Evolutionary conservation across 2,113 vertebrate species (phyloP).

Genomic region (Entelurus aequoreus): DNA sequence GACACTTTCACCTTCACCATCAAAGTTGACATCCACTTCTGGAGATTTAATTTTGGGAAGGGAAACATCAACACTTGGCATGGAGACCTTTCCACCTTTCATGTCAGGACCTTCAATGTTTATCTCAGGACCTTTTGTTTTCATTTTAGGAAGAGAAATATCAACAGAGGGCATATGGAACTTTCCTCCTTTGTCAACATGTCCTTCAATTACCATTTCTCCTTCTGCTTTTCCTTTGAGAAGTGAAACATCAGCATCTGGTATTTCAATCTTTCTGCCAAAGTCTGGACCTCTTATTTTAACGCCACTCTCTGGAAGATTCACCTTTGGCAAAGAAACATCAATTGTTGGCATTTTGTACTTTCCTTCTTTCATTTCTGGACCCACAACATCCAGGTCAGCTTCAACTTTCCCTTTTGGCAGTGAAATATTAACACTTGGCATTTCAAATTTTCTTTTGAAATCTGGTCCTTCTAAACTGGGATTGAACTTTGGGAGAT

Average conservation of each 20-base stretch:
- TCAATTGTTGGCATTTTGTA: slow-evolving; percentile 39
- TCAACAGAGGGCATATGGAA: slow-evolving; percentile 38
- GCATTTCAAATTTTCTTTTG: neutral
- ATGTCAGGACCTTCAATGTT: slow-evolving; percentile 14
- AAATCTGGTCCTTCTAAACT: neutral
- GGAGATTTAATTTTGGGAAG: slow-evolving; percentile 26
- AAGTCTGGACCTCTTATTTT: slow-evolving; percentile 15
- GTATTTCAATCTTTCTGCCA: slow-evolving; percentile 37
- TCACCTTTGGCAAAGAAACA: slow-evolving; percentile 39
- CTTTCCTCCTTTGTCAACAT: slow-evolving; percentile 41
- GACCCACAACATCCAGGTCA: slow-evolving; percentile 22
- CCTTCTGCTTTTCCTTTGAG: slow-evolving; percentile 42
- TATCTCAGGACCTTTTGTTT: slow-evolving; percentile 26
- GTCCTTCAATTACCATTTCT: slow-evolving; percentile 12
- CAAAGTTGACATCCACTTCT: slow-evolving; percentile 17
- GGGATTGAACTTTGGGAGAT: neutral
- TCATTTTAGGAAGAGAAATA: slow-evolving; percentile 46
- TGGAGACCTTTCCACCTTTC: slow-evolving; percentile 7
- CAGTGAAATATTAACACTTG: too few relatives aligned
- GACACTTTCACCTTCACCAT: slow-evolving; percentile 13
- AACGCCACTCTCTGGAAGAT: slow-evolving; percentile 16
- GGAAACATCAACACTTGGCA: slow-evolving; percentile 24
- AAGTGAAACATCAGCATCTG: slow-evolving; percentile 35
- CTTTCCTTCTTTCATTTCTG: neutral
- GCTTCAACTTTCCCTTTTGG: neutral